Conservation (phyloP, 2,113 vertebrate species). For the Toxotes jaculatrix region DNA sequence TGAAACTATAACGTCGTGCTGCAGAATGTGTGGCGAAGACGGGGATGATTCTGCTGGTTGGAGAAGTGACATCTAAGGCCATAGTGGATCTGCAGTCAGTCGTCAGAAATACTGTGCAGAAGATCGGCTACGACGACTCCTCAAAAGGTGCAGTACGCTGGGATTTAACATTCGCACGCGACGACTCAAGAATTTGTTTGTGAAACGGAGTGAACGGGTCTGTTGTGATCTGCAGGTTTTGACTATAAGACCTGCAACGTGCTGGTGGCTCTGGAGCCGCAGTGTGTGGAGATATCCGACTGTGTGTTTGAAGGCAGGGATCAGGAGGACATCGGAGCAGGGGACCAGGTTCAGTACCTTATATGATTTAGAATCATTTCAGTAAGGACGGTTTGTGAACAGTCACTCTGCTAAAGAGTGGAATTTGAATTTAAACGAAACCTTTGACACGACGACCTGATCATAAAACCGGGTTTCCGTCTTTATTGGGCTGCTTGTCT, state of each 20-base stretch:
- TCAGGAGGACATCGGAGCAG: constrained; percentile 83
- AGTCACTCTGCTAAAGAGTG: too few relatives aligned
- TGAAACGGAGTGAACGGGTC: neutral
- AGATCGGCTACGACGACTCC: constrained; percentile 83
- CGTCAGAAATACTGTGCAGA: constrained; percentile 80
- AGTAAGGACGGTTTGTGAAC: neutral
- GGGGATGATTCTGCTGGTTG: constrained; percentile 83
- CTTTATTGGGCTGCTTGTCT: neutral
- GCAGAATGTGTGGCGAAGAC: constrained; percentile 84
- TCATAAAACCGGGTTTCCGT: neutral
- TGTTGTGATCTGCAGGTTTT: constrained; percentile 75
- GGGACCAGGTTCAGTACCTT: constrained; percentile 80
- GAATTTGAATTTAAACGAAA: too few relatives aligned
- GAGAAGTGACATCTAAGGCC: constrained; percentile 83
- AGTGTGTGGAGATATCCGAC: constrained; percentile 80
- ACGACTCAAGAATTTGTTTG: too few relatives aligned
- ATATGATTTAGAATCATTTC: neutral
- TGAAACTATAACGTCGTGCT: neutral
- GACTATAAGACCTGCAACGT: constrained; percentile 84
- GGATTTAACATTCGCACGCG: neutral
- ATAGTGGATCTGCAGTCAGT: constrained; percentile 80
- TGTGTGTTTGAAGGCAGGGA: constrained; percentile 81
- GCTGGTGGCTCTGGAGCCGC: constrained; percentile 67
- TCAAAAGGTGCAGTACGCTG: constrained; percentile 75
- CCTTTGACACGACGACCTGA: too few relatives aligned